Evolutionary conservation across 1,140 invertebrate species (phyloP).

Genomic region (Drosophila sp.): DNA sequence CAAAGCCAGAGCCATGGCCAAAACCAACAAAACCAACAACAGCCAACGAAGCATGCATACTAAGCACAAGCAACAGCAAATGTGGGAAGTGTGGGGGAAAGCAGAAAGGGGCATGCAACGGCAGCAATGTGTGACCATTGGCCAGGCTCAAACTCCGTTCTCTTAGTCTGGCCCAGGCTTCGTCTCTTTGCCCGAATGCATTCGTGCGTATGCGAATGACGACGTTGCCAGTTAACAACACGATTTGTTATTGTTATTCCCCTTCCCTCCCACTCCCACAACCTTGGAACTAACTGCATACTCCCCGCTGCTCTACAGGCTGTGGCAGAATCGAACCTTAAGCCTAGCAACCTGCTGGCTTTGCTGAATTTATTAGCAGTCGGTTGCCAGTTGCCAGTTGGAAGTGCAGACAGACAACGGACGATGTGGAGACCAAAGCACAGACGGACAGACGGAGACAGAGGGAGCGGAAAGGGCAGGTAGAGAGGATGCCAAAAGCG

Average conservation of each 20-base stretch:
- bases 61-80: constrained; percentile 48
- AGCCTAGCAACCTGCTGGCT: constrained; percentile 81
- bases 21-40: constrained; percentile 33
- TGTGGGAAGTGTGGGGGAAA: neutral
- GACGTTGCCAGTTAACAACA: constrained; percentile 79
- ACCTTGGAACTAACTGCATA: neutral
- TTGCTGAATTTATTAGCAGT: constrained; percentile 81
- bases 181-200: constrained; percentile 45
- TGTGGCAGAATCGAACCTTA: constrained; percentile 56
- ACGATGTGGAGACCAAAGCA: neutral
- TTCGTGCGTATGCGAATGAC: constrained; percentile 80
- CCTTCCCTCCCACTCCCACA: neutral
- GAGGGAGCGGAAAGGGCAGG: neutral
- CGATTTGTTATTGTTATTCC: constrained; percentile 77
- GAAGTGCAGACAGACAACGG: constrained; percentile 46
- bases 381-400: constrained; percentile 55
- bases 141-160: constrained; percentile 29
- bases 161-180: constrained; percentile 5
- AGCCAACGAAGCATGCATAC: constrained; percentile 77
- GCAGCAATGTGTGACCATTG: constrained; percentile 67
- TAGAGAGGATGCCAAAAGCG: constrained; percentile 11
- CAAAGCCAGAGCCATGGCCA: constrained; percentile 1
- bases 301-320: neutral
- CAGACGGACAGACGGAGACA: neutral
- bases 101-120: constrained; percentile 5